Conservation (phyloP, 2,888 invertebrate genomes). For the Chromoteleia sp. region DNA sequence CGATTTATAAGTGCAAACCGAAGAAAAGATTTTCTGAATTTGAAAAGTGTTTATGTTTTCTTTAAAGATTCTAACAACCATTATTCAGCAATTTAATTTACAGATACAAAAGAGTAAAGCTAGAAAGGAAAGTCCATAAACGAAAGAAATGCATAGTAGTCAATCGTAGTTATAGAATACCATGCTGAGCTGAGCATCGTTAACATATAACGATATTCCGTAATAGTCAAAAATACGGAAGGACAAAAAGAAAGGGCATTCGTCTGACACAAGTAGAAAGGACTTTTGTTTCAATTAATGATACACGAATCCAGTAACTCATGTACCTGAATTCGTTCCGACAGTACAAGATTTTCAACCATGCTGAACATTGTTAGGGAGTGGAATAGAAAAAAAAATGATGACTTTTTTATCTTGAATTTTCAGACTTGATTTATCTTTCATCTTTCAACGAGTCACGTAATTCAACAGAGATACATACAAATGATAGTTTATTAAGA, state of each 20-base stretch:
- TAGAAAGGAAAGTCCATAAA: slow-evolving; percentile 44
- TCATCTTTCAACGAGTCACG: slow-evolving; percentile 38
- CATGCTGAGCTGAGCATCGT: slow-evolving; percentile 77
- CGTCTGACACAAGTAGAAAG: slow-evolving; percentile 19
- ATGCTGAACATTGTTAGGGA: slow-evolving; percentile 3
- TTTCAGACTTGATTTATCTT: slow-evolving; percentile 12
- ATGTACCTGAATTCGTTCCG: slow-evolving; percentile 29
- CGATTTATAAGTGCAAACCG: too few species aligned
- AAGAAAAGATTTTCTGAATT: too few species aligned
- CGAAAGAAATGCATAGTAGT: slow-evolving; percentile 50
- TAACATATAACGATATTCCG: slow-evolving; percentile 79
- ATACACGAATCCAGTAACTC: slow-evolving; percentile 26
- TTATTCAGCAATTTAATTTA: slow-evolving; percentile 7
- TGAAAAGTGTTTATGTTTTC: too few species aligned
- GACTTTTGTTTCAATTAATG: slow-evolving; percentile 62
- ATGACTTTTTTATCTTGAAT: slow-evolving; percentile 2
- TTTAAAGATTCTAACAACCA: too few species aligned
- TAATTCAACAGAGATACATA: slow-evolving; percentile 36
- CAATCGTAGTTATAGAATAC: slow-evolving; percentile 71
- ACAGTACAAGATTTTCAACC: slow-evolving; percentile 2
- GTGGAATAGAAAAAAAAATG: slow-evolving; percentile 13
- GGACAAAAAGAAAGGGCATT: slow-evolving; percentile 26
- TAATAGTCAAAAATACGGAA: slow-evolving; percentile 22
- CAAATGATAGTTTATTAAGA: slow-evolving; percentile 45
- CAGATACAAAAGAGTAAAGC: slow-evolving; percentile 24